phyloP scores from a whole-genome alignment of 2,888 invertebrate species.

The Zygogramma bicolorata region DNA sequence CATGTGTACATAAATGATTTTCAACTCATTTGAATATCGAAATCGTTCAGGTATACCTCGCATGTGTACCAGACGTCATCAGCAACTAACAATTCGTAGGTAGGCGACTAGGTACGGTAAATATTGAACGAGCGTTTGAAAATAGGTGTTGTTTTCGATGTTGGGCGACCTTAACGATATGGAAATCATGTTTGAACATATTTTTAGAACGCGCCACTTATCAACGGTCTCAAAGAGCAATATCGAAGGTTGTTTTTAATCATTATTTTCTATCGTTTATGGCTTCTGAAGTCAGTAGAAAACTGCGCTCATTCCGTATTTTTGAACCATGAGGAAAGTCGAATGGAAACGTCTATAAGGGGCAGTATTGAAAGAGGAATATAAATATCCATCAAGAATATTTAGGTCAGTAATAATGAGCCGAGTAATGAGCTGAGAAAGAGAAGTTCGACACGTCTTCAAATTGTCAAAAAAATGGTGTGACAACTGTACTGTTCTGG shows the following conservation, averaged over 20 bases:
- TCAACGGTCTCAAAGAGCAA: not conserved
- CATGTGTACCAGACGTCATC: slow-evolving; percentile 23
- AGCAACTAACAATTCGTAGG: slow-evolving; percentile 27
- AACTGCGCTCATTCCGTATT: not conserved
- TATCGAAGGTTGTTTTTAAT: not conserved
- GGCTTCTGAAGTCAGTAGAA: not conserved
- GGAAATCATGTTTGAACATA: slow-evolving; percentile 2
- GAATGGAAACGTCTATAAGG: too few species aligned
- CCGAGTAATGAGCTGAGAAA: too few species aligned
- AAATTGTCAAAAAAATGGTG: too few species aligned
- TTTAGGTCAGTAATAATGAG: too few species aligned
- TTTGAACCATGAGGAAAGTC: not conserved
- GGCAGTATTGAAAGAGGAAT: too few species aligned
- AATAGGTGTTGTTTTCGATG: slow-evolving; percentile 7
- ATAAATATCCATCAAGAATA: too few species aligned
- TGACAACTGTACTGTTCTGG: too few species aligned
- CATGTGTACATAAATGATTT: not conserved
- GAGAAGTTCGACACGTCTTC: too few species aligned
- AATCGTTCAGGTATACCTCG: not conserved
- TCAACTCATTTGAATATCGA: not conserved
- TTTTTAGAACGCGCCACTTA: slow-evolving; percentile 3
- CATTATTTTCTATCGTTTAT: not conserved
- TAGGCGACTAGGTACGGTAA: slow-evolving; percentile 23
- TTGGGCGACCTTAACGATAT: slow-evolving; percentile 8
- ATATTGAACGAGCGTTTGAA: slow-evolving; percentile 18